Percentiles rank a stretch among this genome's conserved stretches.
These are phyloP conservation scores for Danio albolineatus DNA, from an alignment of 2,797 vertebrate genomes.

Conservation along the genomic window DNA sequence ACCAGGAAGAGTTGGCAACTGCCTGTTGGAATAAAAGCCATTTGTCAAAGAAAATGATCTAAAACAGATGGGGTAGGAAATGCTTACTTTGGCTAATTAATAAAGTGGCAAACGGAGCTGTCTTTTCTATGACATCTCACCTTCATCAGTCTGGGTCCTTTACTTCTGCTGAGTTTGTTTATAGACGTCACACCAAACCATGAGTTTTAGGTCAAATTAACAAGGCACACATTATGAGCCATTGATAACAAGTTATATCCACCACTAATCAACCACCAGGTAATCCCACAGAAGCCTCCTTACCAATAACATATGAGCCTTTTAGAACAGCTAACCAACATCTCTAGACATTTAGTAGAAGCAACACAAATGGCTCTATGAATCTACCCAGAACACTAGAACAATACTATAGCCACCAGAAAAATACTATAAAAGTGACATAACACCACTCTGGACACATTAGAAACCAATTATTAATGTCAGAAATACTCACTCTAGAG, in stretches of 20 bases:
- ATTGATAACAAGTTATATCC: not conserved
- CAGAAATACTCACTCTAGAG: too few relatives aligned
- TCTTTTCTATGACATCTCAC: not conserved
- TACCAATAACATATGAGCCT: too few relatives aligned
- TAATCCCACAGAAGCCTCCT: too few relatives aligned
- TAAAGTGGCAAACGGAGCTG: not conserved
- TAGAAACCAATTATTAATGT: not conserved
- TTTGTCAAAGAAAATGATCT: slow-evolving; percentile 4
- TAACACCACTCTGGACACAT: not conserved
- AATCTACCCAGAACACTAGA: not conserved
- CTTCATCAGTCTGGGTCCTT: not conserved
- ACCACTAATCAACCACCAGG: too few relatives aligned
- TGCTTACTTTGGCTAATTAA: not conserved
- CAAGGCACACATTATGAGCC: not conserved
- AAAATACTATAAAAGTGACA: not conserved
- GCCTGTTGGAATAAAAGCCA: not conserved
- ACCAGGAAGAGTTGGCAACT: slow-evolving; percentile 17
- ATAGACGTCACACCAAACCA: not conserved
- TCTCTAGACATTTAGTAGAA: too few relatives aligned
- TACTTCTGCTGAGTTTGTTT: not conserved
- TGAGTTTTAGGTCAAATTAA: not conserved
- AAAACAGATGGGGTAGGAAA: not conserved
- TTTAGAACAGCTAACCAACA: too few relatives aligned
- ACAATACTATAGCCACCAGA: not conserved
- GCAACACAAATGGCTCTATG: too few relatives aligned